Evolutionary conservation across 2,797 vertebrate genomes (phyloP), one percentile per base, ranked within the genome.

Genomic region (Gymnoscopelus microlampas): DNA sequence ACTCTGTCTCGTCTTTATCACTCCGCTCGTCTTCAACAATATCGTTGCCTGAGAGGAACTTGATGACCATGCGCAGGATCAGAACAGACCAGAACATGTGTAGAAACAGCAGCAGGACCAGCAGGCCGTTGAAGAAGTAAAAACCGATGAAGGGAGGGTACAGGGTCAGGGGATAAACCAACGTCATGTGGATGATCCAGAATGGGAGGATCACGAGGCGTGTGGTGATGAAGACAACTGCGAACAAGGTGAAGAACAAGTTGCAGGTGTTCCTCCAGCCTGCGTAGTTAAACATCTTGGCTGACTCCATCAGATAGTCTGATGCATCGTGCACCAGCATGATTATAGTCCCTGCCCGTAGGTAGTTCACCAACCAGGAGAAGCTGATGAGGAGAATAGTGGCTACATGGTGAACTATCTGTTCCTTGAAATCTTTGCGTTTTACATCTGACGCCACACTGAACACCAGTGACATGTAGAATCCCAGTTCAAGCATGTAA

Each of bases 261-360:
- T 99, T 98, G 87, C 97, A 98, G 6, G 96, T 96, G 83, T 93
- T 96, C 58, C 94, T 97, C 98, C 97, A 98, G 14, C 96, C 96
- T 0, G 97, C 97, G 0, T 98, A 99, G 93, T 98, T 98, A 71
- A 99, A 98, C 95, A 98, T 99, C 91, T 99, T 99, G 81, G 97
- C 98, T 0, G 96, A 96, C 97, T 94, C 98, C 73, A 99, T 94
- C 24, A 99, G 85, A 77, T 95, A 97, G 85, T 99, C 97, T 0
- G 97, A 90, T 1, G 96, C 87, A 71, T 99, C 98, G 0, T 99
- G 98, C 71, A 97, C 90, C n/a, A 96, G 91, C 96, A 99, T 95
- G 88, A 98, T 95, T 71, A 99, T 89, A 0, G 98, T 99, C 60
- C 97, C 98, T 0, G 95, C 97, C 0, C 97, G 94, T 86, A 98